Conservation (phyloP, 2,113 vertebrate species). For the Apus apus region DNA sequence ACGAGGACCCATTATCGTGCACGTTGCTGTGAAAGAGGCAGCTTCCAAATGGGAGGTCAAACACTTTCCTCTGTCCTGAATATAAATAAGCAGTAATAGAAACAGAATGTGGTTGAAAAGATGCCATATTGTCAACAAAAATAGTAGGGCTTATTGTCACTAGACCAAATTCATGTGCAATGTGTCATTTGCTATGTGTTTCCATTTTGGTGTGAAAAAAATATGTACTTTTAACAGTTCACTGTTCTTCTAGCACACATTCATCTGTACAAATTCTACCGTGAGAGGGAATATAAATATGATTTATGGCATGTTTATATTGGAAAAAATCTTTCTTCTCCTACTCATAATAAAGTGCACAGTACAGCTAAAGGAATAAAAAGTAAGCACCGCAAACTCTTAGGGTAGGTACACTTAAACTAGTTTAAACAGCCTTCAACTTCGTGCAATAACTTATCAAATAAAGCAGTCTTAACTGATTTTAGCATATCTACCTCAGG, state of each 20-base stretch:
- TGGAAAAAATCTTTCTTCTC: conserved; percentile 27
- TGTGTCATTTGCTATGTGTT: conserved; percentile 5
- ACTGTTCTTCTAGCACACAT: neutral
- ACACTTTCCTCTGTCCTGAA: conserved; percentile 96
- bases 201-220: conserved; percentile 32
- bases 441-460: conserved; percentile 5
- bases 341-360: neutral
- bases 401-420: neutral
- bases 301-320: conserved; percentile 28
- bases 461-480: conserved; percentile 13
- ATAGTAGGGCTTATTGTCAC: conserved; percentile 33
- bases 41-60: conserved; percentile 92
- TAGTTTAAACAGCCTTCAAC: conserved; percentile 20
- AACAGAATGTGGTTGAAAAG: conserved; percentile 41
- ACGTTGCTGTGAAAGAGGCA: conserved; percentile 96
- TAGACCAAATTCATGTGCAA: conserved; percentile 18
- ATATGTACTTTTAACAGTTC: neutral
- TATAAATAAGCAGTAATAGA: conserved; percentile 32
- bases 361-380: conserved; percentile 16
- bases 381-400: conserved; percentile 15
- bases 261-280: neutral
- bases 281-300: conserved; percentile 26
- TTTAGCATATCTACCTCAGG: neutral
- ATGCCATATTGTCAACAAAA: neutral
- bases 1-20: conserved; percentile 89